Evolutionary conservation across 2,888 invertebrate genomes (phyloP).

Genomic region (Fragum fragum): DNA sequence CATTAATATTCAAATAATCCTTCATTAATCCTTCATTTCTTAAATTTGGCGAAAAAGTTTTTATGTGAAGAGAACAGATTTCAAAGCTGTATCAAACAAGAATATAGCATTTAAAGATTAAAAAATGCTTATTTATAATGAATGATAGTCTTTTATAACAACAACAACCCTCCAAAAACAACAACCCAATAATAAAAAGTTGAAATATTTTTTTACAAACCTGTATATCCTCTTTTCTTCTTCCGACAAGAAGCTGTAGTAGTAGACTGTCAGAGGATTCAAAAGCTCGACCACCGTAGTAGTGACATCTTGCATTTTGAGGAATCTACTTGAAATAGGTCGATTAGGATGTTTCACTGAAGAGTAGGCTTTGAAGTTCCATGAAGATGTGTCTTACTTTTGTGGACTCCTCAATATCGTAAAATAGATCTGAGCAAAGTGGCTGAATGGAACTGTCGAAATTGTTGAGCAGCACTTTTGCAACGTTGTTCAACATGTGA

Average conservation of each 20-base stretch:
- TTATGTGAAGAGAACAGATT: too few relatives aligned
- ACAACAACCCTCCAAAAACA: too few relatives aligned
- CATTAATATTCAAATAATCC: too few relatives aligned
- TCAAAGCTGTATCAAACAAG: too few relatives aligned
- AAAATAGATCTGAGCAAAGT: constrained; percentile 40
- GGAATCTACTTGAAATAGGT: constrained; percentile 48
- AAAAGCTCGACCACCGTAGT: constrained; percentile 19
- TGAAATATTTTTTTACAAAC: constrained; percentile 9
- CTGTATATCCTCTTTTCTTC: constrained; percentile 44
- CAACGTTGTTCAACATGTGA: constrained; percentile 48
- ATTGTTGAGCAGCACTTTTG: constrained; percentile 33
- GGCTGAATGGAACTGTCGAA: constrained; percentile 22
- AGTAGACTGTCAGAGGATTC: constrained; percentile 41
- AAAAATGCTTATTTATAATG: too few relatives aligned
- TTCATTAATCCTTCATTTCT: too few relatives aligned
- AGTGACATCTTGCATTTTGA: constrained; percentile 47
- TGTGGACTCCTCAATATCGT: constrained; percentile 55
- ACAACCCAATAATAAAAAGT: too few relatives aligned
- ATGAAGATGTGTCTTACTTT: constrained; percentile 36
- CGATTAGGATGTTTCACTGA: constrained; percentile 35
- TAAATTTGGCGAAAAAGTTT: too few relatives aligned
- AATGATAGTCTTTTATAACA: too few relatives aligned
- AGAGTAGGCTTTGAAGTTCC: constrained; percentile 30
- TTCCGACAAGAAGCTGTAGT: constrained; percentile 41
- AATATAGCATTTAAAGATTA: too few relatives aligned